phyloP scores from a whole-genome alignment of 2,888 invertebrate species.

The Ophioninae sp. region DNA sequence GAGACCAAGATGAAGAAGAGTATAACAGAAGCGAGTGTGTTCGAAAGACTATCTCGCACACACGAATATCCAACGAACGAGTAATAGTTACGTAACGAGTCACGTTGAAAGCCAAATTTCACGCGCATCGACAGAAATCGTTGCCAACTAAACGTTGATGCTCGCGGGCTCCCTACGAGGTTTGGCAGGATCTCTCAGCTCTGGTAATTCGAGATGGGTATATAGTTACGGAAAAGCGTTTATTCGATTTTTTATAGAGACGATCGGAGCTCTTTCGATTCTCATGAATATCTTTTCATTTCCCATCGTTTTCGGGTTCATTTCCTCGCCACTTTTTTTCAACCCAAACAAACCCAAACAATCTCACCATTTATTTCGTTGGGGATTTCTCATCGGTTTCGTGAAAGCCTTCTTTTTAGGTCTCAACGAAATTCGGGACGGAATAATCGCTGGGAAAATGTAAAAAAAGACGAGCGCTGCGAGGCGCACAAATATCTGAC shows the following conservation, averaged over 20 bases:
- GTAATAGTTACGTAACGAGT: constrained; percentile 71
- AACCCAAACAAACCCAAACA: too few relatives aligned
- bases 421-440: neutral
- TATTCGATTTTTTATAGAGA: constrained; percentile 22
- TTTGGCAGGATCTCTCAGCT: constrained; percentile 58
- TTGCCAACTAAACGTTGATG: constrained; percentile 75
- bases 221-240: constrained; percentile 7
- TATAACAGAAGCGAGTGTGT: constrained; percentile 31
- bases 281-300: neutral
- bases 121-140: constrained; percentile 78
- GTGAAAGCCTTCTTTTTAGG: neutral
- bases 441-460: constrained; percentile 6
- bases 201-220: constrained; percentile 67
- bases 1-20: constrained; percentile 46
- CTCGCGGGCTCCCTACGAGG: constrained; percentile 60
- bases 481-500: constrained; percentile 15
- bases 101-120: constrained; percentile 75
- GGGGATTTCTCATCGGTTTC: neutral
- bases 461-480: neutral
- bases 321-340: neutral
- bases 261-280: neutral
- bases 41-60: constrained; percentile 9
- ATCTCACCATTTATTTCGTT: neutral
- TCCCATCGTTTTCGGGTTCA: neutral
- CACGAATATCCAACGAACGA: constrained; percentile 47